phyloP scores from a whole-genome alignment of 53 echinoderm and acorn worm species.

The Apostichopus leukothele region DNA sequence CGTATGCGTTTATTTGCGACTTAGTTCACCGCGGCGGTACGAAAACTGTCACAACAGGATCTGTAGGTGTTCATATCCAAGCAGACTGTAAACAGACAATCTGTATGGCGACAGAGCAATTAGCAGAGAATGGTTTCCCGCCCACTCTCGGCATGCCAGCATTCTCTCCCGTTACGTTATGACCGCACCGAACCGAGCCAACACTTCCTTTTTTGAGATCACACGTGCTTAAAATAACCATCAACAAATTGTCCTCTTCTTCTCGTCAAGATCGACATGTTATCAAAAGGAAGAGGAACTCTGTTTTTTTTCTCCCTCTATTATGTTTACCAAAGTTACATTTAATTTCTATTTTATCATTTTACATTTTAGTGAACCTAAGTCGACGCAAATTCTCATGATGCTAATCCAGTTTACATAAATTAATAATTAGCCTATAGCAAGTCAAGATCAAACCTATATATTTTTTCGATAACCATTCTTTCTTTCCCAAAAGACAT shows the following conservation, averaged over 20 bases:
- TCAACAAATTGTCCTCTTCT: too few relatives aligned
- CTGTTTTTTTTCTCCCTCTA: too few relatives aligned
- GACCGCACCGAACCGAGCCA: constrained; percentile 47
- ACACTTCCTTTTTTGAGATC: neutral
- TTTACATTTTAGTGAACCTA: too few relatives aligned
- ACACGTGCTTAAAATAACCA: neutral
- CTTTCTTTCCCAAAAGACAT: too few relatives aligned
- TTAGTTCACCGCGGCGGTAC: neutral
- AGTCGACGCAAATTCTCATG: too few relatives aligned
- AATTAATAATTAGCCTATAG: too few relatives aligned
- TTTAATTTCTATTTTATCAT: too few relatives aligned
- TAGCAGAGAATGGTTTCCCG: constrained; percentile 46
- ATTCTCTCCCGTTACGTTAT: constrained; percentile 42
- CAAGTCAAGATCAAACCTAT: too few relatives aligned
- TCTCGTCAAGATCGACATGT: neutral
- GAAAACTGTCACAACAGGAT: neutral
- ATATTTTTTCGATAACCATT: too few relatives aligned
- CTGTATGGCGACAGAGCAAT: constrained; percentile 46
- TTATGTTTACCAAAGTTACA: too few relatives aligned
- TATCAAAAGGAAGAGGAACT: too few relatives aligned
- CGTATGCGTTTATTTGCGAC: constrained; percentile 23
- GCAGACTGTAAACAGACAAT: constrained; percentile 39
- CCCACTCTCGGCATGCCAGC: constrained; percentile 36
- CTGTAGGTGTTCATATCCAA: constrained; percentile 5
- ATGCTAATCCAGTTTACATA: too few relatives aligned